Conservation (phyloP, 2,888 invertebrate species). For the Osedax frankpressi region DNA sequence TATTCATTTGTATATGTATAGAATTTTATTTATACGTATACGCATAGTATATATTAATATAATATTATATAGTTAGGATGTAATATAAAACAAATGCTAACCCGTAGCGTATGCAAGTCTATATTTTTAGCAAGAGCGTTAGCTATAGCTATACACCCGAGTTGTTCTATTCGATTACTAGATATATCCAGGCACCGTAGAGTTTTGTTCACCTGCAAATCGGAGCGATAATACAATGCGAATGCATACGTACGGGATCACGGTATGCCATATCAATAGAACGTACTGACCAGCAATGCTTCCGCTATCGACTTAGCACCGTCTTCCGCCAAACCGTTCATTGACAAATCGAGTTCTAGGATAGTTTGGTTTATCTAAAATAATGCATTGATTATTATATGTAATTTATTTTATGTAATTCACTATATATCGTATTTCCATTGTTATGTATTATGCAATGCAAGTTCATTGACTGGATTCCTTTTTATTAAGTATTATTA, state of each 20-base stretch:
- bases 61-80: too few species aligned
- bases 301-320: conserved; percentile 20
- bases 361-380: conserved; percentile 21
- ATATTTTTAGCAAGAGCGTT: conserved; percentile 20
- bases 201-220: conserved; percentile 16
- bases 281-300: conserved; percentile 13
- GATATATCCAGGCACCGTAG: conserved; percentile 24
- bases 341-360: conserved; percentile 20
- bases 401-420: too few species aligned
- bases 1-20: too few species aligned
- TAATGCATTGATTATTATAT: too few species aligned
- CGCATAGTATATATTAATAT: too few species aligned
- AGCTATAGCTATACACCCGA: conserved; percentile 22
- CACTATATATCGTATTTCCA: too few species aligned
- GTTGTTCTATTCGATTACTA: conserved; percentile 22
- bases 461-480: too few species aligned
- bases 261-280: background rate
- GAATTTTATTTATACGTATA: too few species aligned
- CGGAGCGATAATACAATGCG: background rate
- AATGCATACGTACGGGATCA: background rate
- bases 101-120: conserved; percentile 5
- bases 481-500: too few species aligned
- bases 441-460: too few species aligned
- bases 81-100: background rate
- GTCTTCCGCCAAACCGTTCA: conserved; percentile 25